Conservation (phyloP, 23 tunicate genomes). For the Styela clava region DNA sequence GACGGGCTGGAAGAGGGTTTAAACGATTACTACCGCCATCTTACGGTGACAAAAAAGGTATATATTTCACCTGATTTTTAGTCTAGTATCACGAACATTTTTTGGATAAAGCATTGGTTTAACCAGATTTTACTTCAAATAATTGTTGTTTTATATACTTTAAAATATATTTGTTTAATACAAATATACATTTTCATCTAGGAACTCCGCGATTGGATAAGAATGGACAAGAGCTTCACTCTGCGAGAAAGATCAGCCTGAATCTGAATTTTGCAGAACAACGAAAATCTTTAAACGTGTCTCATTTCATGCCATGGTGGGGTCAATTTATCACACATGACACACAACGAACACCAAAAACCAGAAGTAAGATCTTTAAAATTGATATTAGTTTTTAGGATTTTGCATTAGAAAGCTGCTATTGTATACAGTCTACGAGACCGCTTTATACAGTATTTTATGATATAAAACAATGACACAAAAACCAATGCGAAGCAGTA, state of each 20-base stretch:
- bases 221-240: constrained; percentile 7
- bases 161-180: neutral
- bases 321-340: constrained; percentile 92
- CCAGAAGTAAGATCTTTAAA: constrained; percentile 6
- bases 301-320: constrained; percentile 74
- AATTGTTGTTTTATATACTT: neutral
- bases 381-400: neutral
- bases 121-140: neutral
- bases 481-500: no score
- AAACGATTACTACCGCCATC: constrained; percentile 66
- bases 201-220: constrained; percentile 30
- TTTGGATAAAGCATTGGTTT: neutral
- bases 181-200: constrained; percentile 37
- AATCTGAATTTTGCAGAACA: constrained; percentile 8
- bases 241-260: constrained; percentile 32
- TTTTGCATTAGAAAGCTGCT: neutral
- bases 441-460: no score
- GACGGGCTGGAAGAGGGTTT: constrained; percentile 41
- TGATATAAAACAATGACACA: no score
- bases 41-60: constrained; percentile 46
- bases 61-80: neutral
- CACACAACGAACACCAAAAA: constrained; percentile 27
- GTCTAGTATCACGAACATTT: neutral
- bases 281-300: constrained; percentile 9
- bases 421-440: no score